A percentile compares a stretch with the other conserved stretches of the same genome.
phyloP scores from a whole-genome alignment of 2,888 invertebrate species.

The Zaprionus obscuricornis region DNA sequence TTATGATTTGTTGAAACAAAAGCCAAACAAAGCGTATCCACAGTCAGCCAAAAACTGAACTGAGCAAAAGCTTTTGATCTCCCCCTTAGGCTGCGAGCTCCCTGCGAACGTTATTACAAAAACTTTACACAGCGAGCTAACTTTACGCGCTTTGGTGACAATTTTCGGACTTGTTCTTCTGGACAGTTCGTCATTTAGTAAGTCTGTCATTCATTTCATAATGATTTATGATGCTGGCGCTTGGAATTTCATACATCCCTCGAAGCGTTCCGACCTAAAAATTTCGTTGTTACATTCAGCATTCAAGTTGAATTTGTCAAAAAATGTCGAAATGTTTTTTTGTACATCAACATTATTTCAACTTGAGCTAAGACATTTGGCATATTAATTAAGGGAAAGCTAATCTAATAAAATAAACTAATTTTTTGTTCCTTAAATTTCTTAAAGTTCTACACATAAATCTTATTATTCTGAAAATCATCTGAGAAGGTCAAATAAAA shows the following conservation, averaged over 20 bases:
- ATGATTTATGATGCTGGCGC: constrained; percentile 59
- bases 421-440: too few species aligned
- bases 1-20: constrained; percentile 62
- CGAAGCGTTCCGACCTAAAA: constrained; percentile 18
- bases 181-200: constrained; percentile 21
- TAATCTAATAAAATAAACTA: too few species aligned
- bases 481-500: too few species aligned
- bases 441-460: too few species aligned
- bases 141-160: constrained; percentile 39
- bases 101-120: constrained; percentile 37
- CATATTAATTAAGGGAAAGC: too few species aligned
- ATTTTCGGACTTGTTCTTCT: constrained; percentile 29
- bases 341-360: constrained; percentile 12
- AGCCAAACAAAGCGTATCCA: constrained; percentile 19
- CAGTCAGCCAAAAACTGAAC: not conserved
- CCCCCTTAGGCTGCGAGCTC: not conserved
- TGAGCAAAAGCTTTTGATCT: constrained; percentile 11
- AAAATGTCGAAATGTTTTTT: constrained; percentile 16
- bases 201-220: constrained; percentile 19
- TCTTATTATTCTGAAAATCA: too few species aligned
- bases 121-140: constrained; percentile 25
- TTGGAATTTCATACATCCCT: constrained; percentile 12
- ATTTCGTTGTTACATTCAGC: constrained; percentile 37
- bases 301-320: constrained; percentile 13
- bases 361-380: too few species aligned